Conservation (phyloP, 2,797 vertebrate genomes). For the Macropodus opercularis region DNA sequence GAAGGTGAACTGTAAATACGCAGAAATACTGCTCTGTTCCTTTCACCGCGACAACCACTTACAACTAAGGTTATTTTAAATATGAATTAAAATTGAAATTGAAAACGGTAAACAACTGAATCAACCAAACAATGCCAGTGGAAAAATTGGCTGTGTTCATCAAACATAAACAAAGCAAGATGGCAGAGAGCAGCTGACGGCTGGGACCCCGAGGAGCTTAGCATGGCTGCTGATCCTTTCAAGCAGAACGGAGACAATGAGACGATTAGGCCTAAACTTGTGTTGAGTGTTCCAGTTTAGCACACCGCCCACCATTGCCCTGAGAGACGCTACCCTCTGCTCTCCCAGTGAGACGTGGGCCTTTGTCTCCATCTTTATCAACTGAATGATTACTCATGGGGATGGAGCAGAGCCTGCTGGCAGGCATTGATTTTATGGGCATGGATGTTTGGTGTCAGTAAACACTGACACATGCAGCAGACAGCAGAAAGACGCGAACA, state of each 20-base stretch:
- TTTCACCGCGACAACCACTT: neutral
- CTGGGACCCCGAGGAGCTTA: conserved; percentile 63
- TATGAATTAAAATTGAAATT: neutral
- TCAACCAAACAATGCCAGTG: conserved; percentile 4
- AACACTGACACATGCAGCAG: conserved; percentile 27
- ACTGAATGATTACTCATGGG: conserved; percentile 46
- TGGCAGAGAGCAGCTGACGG: conserved; percentile 60
- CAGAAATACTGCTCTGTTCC: no score
- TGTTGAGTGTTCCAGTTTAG: conserved; percentile 68
- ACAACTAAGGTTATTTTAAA: neutral
- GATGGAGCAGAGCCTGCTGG: conserved; percentile 17
- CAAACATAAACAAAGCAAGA: conserved; percentile 57
- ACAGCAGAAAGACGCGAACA: neutral
- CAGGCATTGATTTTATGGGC: conserved; percentile 32
- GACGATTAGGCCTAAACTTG: conserved; percentile 78
- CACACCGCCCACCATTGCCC: conserved; percentile 49
- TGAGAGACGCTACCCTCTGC: conserved; percentile 44
- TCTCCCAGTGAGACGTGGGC: conserved; percentile 12
- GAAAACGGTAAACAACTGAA: conserved; percentile 26
- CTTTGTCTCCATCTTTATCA: conserved; percentile 29
- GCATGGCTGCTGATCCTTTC: conserved; percentile 75
- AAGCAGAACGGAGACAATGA: conserved; percentile 81
- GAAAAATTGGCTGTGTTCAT: conserved; percentile 14
- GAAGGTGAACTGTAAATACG: neutral
- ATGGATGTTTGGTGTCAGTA: conserved; percentile 34